Evolutionary conservation across 2,113 vertebrate genomes (phyloP).

Genomic region (Ictalurus punctatus): DNA sequence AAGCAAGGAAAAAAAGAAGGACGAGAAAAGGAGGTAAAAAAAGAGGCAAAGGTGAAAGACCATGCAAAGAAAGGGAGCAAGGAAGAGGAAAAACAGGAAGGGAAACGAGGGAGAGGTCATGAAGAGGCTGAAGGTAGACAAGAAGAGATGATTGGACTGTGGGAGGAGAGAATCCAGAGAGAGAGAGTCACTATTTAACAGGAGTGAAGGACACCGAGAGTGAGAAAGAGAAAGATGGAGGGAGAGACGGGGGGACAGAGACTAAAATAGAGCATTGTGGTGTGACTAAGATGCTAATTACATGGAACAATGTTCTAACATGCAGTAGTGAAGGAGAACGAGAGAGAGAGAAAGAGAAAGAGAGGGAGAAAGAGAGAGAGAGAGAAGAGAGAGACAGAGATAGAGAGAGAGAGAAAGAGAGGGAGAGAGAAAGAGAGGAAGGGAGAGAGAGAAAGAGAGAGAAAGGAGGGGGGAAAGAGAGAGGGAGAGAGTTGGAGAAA

Average conservation of each 20-base stretch:
- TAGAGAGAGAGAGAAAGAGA: neutral
- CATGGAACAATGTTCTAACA: constrained; percentile 50
- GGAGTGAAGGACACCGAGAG: constrained; percentile 34
- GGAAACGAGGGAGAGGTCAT: neutral
- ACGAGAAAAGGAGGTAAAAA: neutral
- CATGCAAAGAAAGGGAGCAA: neutral
- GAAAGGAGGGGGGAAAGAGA: constrained; percentile 6
- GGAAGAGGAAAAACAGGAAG: neutral
- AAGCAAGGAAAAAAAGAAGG: neutral
- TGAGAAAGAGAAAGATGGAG: constrained; percentile 2
- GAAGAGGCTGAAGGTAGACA: neutral
- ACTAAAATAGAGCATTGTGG: constrained; percentile 51
- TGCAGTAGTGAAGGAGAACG: constrained; percentile 13
- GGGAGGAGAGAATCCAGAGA: neutral
- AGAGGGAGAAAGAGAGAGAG: neutral
- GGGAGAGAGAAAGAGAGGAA: too few species aligned
- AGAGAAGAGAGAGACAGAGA: neutral
- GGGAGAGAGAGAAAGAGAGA: neutral
- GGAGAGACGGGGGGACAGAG: constrained; percentile 25
- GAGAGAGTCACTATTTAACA: neutral
- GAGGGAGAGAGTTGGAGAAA: neutral
- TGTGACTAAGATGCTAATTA: constrained; percentile 61
- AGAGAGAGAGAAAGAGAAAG: neutral
- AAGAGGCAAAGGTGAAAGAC: neutral
- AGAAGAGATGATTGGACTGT: neutral